phyloP scores from a whole-genome alignment of 2,797 vertebrate species.

The Danio kyathit region DNA sequence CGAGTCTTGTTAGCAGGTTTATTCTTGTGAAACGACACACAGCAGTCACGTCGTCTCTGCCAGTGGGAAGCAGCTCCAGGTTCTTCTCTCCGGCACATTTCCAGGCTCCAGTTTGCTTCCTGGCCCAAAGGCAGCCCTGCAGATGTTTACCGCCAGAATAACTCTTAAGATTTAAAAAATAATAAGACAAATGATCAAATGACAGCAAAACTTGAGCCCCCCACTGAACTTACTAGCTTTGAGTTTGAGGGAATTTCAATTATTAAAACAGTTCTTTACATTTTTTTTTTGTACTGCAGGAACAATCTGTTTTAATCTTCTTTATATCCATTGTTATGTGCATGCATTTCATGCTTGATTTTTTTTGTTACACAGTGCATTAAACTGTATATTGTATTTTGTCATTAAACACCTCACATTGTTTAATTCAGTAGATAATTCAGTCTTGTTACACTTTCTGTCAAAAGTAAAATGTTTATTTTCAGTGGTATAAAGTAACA shows the following conservation, averaged over 20 bases:
- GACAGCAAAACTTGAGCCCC: neutral
- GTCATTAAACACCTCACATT: neutral
- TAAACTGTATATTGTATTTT: neutral
- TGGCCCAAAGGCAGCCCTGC: conserved; percentile 33
- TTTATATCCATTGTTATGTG: neutral
- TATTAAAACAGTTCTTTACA: conserved; percentile 14
- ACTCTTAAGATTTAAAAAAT: neutral
- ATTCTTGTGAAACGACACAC: conserved; percentile 47
- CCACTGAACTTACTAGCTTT: neutral
- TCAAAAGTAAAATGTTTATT: too few species aligned
- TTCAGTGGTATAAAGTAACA: too few species aligned
- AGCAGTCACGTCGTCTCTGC: conserved; percentile 51
- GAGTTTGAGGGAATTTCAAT: neutral
- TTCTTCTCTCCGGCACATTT: neutral
- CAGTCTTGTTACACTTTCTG: neutral
- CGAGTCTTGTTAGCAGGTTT: conserved; percentile 39
- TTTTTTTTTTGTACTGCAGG: neutral
- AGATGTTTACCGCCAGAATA: conserved; percentile 30
- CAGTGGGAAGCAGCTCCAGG: conserved; percentile 24
- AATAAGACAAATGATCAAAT: neutral
- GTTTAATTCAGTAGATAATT: too few species aligned
- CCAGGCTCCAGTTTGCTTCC: neutral
- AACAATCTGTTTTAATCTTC: neutral
- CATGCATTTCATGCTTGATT: neutral
- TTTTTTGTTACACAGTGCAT: neutral